Evolutionary conservation across 2,888 invertebrate species (phyloP).

Genomic region (Diploptera punctata): DNA sequence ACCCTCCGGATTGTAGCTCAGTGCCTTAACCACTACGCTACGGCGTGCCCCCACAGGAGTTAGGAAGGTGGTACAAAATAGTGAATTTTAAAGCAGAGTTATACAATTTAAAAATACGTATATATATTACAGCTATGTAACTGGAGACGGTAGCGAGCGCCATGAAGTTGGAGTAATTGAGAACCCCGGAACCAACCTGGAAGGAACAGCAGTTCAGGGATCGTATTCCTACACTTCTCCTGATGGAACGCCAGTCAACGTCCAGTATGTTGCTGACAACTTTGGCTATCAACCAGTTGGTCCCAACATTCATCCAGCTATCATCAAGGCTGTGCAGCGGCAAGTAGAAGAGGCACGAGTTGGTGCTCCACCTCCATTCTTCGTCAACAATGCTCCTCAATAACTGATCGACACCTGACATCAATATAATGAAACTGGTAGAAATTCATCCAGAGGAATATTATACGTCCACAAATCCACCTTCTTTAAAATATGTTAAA

Average conservation of each 20-base stretch:
- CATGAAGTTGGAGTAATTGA: conserved; percentile 46
- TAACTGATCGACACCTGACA: too few relatives aligned
- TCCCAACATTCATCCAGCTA: conserved; percentile 37
- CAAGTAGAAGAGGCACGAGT: conserved; percentile 39
- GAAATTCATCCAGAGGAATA: too few relatives aligned
- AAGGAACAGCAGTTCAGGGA: conserved; percentile 43
- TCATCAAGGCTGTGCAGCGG: conserved; percentile 37
- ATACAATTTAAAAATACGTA: too few relatives aligned
- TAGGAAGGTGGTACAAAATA: too few relatives aligned
- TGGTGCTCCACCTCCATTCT: conserved; percentile 17
- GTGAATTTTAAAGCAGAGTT: too few relatives aligned
- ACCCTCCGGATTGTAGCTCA: too few relatives aligned
- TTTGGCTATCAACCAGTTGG: conserved; percentile 44
- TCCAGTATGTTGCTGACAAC: conserved; percentile 43
- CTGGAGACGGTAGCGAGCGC: conserved; percentile 49
- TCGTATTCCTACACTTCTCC: conserved; percentile 41
- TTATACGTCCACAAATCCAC: too few relatives aligned
- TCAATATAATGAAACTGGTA: too few relatives aligned
- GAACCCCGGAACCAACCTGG: conserved; percentile 47
- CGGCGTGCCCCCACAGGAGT: too few relatives aligned
- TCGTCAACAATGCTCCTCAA: too few relatives aligned
- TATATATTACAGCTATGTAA: conserved; percentile 47
- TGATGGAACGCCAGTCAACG: conserved; percentile 39
- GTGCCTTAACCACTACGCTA: too few relatives aligned
- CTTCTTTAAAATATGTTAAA: too few relatives aligned